Evolutionary conservation across 1,140 invertebrate genomes (phyloP).

Genomic region (Mactra quadrangularis): DNA sequence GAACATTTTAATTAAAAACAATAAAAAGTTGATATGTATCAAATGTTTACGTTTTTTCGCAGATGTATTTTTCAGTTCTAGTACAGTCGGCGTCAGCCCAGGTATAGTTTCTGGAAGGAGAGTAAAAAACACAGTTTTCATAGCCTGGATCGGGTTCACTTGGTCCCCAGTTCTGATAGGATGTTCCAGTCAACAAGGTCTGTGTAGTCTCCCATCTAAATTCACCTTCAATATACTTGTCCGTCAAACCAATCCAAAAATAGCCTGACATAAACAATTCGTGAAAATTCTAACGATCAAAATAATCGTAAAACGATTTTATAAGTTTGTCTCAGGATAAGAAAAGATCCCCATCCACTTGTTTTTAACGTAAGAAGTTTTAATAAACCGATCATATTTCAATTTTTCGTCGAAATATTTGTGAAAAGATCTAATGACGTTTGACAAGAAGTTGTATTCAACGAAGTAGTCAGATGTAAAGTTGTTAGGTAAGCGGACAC

Average conservation of each 20-base stretch:
- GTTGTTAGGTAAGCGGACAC: too few relatives aligned
- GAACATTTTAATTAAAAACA: too few relatives aligned
- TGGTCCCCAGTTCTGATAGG: constrained; percentile 36
- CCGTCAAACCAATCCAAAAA: constrained; percentile 18
- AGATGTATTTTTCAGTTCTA: constrained; percentile 20
- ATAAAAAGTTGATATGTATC: too few relatives aligned
- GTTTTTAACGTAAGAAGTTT: neutral
- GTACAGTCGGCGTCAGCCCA: constrained; percentile 38
- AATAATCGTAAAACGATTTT: neutral
- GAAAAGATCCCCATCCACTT: too few relatives aligned
- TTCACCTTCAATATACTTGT: constrained; percentile 36
- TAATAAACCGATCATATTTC: neutral
- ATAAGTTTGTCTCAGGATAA: too few relatives aligned
- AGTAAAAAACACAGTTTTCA: constrained; percentile 38
- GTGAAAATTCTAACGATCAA: neutral
- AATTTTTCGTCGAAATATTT: too few relatives aligned
- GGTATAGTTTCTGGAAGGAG: neutral
- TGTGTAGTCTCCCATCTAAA: constrained; percentile 24
- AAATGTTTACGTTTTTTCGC: constrained; percentile 17
- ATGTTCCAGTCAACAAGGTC: neutral
- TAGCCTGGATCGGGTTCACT: constrained; percentile 8
- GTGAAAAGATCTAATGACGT: too few relatives aligned
- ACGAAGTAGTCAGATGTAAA: too few relatives aligned
- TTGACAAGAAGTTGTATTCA: too few relatives aligned
- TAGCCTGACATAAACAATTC: neutral